Percentiles rank a stretch among this genome's conserved stretches.
Conservation (phyloP, 1,140 invertebrate genomes). For the Melipona quadrifasciata region DNA sequence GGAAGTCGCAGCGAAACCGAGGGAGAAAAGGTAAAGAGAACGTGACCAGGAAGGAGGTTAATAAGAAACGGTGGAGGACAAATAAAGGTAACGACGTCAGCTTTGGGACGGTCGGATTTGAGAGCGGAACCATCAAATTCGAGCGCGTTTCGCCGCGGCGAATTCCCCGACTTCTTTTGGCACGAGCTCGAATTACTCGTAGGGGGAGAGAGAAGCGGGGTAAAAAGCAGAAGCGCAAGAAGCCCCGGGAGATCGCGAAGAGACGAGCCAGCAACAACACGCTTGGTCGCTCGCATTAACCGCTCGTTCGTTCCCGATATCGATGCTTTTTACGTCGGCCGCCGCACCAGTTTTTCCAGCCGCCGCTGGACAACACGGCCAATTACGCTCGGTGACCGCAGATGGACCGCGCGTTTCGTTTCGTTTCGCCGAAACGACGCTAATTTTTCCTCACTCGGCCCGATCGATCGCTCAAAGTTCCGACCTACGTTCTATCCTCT, state of each 20-base stretch:
- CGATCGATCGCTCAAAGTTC: not conserved
- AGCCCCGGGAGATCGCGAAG: not conserved
- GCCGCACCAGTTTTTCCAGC: conserved; percentile 49
- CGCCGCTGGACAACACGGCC: conserved; percentile 20
- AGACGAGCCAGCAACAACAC: conserved; percentile 56
- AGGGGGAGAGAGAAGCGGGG: not conserved
- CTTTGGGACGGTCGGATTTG: conserved; percentile 46
- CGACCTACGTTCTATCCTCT: not conserved
- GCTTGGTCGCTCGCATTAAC: conserved; percentile 69
- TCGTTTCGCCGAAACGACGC: not conserved
- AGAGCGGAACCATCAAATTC: conserved; percentile 62
- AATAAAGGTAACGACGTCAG: conserved; percentile 52
- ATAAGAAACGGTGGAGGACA: conserved; percentile 44
- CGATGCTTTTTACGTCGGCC: not conserved
- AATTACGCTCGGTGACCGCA: conserved; percentile 34
- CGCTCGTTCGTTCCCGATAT: conserved; percentile 39
- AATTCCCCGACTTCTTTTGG: conserved; percentile 69
- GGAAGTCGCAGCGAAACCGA: not conserved
- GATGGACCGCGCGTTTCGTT: not conserved
- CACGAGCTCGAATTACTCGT: conserved; percentile 71
- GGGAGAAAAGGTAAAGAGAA: not conserved
- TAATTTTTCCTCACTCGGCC: not conserved
- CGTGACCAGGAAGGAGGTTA: not conserved
- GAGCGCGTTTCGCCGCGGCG: conserved; percentile 52
- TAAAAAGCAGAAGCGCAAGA: conserved; percentile 50